Evolutionary conservation across 2,113 vertebrate species (phyloP), one percentile per base, ranked within the genome.

Genomic region (Notiomystis cincta): DNA sequence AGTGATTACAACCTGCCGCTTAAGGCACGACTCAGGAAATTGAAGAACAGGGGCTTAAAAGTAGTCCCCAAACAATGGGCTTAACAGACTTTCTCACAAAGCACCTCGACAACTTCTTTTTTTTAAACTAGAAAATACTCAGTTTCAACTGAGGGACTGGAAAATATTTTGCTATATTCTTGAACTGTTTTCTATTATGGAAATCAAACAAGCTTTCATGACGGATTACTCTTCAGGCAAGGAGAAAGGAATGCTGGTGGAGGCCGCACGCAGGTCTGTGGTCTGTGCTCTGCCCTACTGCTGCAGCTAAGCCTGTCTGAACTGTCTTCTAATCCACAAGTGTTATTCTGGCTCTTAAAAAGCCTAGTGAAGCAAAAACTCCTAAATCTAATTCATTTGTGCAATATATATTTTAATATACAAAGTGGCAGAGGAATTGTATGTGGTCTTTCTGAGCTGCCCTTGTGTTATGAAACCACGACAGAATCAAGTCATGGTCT

Each of bases 41-140:
- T 93, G 94, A 95, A 87, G 92, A 95, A 92, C 90, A 62, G 80
- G 76, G 82, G 71, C 69, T 90, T 90, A 89, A 95, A 97, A 94
- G 82, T 70, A 89, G 86, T 58, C 82, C 67, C 80, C 69, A 64
- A 95, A 95, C 82, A 95, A 93, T 81, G 82, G 64, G 15, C 60
- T 95, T 90, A 83, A 69, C 86, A 95, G 90, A 83, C 71, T 40
- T 73, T 69, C 40, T 66, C 45, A 37, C 30, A 90, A 90, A 92
- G 77, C 5, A 3, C 45, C 72, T 65, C 0, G 0, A 37, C n/a
- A 67, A 37, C 17, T 62, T 67, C n/a, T 60, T 67, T 56, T 67
- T 73, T 42, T 47, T 56, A 1, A 44, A 66, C 11, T 31, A 56
- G 45, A 86, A 92, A 94, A 62, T 69, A 24, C 54, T 93, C 7